Base-by-base conservation (phyloP, 1,140 invertebrate genomes). In the Sycophila sp. region DNA sequence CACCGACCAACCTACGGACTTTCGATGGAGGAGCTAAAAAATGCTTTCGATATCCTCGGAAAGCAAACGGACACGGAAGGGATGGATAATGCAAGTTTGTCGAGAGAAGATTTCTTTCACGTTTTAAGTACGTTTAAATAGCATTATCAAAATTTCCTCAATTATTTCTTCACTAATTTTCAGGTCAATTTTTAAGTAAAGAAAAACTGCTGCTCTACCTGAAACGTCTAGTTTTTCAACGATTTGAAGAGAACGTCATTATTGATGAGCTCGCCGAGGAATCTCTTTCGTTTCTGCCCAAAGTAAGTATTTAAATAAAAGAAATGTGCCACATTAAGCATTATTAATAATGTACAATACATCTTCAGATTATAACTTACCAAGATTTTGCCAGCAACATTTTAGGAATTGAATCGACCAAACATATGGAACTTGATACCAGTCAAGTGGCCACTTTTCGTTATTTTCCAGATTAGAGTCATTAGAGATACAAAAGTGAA, bases 1-100 rank as follows among this genome's bases (percentile, higher is more conserved):
- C 92, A 93, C 79, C 86, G 91, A 62, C 91, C 91, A 10, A 88
- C 84, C 0, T 87, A 87, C 72, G 86, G 88, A 2, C 84, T 89
- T 58, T 76, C 79, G 2, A 64, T 78, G 2, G 66, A 75, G 1
- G 64, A 83, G 30, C 24, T 88, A 28, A 72, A 77, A 72, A 64
- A 76, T 65, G 74, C 74, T 26, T 82, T 83, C 58, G n/a, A 42
- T 36, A 42, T 36, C 10, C 76, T 83, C 42, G 36, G 40, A 7
- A 30, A 71, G 2, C 22, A n/a, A 6, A 28, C 42, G 2, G 47
- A 73, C 0, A 11, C 34, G 0, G 71, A 80, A 38, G 73, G n/a
- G n/a, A n/a, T n/a, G n/a, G n/a, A n/a, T n/a, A n/a, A 77, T 58
- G 67, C 72, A 11, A 70, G 22, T 7, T 40, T 81, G 7, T 74